A percentile compares a stretch with the other conserved stretches of the same genome.
Conservation (phyloP, 37 sponge, comb jelly and placozoan species). For the Crambe crambe region DNA sequence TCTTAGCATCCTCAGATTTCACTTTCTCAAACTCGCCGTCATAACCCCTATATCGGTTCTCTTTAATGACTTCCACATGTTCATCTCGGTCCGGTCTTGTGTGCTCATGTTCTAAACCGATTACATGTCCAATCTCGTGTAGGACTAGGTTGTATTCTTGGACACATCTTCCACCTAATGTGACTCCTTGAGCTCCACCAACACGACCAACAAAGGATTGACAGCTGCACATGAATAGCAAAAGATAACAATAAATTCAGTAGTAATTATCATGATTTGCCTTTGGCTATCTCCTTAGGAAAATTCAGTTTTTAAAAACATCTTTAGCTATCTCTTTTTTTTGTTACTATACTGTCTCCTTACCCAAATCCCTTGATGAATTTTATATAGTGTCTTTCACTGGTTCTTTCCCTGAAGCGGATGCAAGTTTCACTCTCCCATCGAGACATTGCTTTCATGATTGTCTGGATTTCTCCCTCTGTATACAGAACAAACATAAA, state of each 20-base stretch:
- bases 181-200: constrained; percentile 21
- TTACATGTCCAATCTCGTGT: constrained; percentile 73
- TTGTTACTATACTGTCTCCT: too few relatives aligned
- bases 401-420: constrained; percentile 36
- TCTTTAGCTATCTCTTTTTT: too few relatives aligned
- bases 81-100: constrained; percentile 69
- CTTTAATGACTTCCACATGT: constrained; percentile 25
- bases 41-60: constrained; percentile 23
- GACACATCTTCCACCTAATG: constrained; percentile 27
- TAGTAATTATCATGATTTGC: neutral
- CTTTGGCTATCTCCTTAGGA: too few relatives aligned
- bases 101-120: constrained; percentile 80
- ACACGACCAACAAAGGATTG: constrained; percentile 24
- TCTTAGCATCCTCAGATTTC: constrained; percentile 17
- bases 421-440: constrained; percentile 82
- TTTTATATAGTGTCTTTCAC: constrained; percentile 24
- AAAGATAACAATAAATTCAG: neutral
- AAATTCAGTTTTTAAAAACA: too few relatives aligned
- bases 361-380: constrained; percentile 4
- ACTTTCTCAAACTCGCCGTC: constrained; percentile 9
- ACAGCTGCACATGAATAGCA: neutral
- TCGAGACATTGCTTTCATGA: constrained; percentile 63
- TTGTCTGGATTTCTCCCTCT: constrained; percentile 38
- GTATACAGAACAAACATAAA: constrained; percentile 2
- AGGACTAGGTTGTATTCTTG: neutral